phyloP scores from a whole-genome alignment of 2,797 vertebrate species.

The Enteromius thamalakanensis region DNA sequence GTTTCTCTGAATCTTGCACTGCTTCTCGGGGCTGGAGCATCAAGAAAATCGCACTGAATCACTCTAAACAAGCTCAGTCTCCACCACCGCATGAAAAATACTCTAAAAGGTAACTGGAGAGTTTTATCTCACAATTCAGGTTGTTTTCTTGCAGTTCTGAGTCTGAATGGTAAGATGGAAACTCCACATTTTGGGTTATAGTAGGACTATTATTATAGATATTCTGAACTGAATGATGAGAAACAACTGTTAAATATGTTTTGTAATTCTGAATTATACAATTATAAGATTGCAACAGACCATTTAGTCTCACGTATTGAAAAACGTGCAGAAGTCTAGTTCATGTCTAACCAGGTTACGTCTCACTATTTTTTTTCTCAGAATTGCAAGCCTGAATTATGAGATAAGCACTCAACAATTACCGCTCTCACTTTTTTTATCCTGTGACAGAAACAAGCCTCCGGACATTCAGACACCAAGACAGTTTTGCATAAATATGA shows the following conservation, averaged over 20 bases:
- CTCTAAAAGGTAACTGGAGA: not conserved
- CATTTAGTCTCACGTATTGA: not conserved
- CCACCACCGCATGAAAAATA: not conserved
- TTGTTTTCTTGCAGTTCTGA: not conserved
- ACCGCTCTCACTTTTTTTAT: not conserved
- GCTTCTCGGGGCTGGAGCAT: constrained; percentile 55
- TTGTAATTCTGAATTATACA: too few relatives aligned
- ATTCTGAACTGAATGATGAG: not conserved
- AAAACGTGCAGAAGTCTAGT: not conserved
- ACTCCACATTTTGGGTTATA: not conserved
- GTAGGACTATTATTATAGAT: not conserved
- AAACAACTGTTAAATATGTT: not conserved
- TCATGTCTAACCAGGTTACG: not conserved
- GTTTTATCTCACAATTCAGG: not conserved
- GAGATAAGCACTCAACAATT: not conserved
- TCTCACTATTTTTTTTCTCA: not conserved
- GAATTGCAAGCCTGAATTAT: not conserved
- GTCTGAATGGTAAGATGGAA: too few relatives aligned
- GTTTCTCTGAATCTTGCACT: constrained; percentile 15
- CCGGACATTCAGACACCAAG: not conserved
- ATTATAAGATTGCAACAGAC: too few relatives aligned
- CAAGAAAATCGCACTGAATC: constrained; percentile 59
- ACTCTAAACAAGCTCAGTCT: not conserved
- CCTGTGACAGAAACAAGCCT: not conserved
- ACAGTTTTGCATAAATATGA: not conserved